Conservation (phyloP, 2,113 vertebrate genomes). For the Dipodomys stephensi region DNA sequence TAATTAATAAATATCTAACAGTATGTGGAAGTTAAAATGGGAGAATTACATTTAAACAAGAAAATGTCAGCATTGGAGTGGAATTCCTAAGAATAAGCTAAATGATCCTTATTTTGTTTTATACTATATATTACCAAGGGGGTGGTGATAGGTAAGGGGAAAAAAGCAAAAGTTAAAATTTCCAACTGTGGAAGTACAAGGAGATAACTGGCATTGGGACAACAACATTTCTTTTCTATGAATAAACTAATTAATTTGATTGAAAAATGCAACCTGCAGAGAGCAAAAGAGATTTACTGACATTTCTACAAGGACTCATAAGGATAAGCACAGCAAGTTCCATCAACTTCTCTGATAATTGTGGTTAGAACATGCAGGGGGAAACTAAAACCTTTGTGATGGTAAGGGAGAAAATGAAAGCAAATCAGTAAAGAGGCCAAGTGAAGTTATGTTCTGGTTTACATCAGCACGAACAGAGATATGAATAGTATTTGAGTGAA, state of each 20-base stretch:
- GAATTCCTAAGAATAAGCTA: neutral
- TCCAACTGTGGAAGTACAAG: constrained; percentile 59
- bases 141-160: neutral
- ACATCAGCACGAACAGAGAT: neutral
- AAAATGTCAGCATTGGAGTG: neutral
- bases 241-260: constrained; percentile 80
- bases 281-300: constrained; percentile 74
- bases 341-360: constrained; percentile 58
- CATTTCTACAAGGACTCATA: constrained; percentile 62
- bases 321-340: constrained; percentile 69
- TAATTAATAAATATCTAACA: constrained; percentile 10
- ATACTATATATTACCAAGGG: constrained; percentile 31
- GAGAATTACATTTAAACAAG: neutral
- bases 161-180: constrained; percentile 48
- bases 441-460: constrained; percentile 30
- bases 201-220: constrained; percentile 30
- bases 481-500: constrained; percentile 9
- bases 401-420: constrained; percentile 34
- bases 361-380: constrained; percentile 31
- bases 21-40: constrained; percentile 7
- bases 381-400: constrained; percentile 27
- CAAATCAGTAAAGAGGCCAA: neutral
- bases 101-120: constrained; percentile 4
- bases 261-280: constrained; percentile 74
- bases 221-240: constrained; percentile 63